Conservation (phyloP, 2,113 vertebrate genomes). For the Gorilla gorilla region DNA sequence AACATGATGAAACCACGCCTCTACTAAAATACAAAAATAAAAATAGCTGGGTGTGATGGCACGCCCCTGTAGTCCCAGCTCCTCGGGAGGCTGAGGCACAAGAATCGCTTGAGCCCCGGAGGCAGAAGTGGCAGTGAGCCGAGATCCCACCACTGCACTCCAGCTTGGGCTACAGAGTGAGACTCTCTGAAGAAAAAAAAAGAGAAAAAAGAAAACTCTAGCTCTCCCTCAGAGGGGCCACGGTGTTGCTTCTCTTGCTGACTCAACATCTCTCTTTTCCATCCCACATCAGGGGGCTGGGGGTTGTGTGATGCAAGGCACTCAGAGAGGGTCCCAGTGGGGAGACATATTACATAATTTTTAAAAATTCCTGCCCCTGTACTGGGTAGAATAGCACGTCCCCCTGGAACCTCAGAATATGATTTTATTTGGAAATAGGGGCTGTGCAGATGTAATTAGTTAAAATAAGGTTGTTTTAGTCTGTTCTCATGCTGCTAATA, state of each 20-base stretch:
- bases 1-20: too few relatives aligned
- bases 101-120: too few relatives aligned
- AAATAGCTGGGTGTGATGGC: too few relatives aligned
- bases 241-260: background rate
- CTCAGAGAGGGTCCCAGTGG: background rate
- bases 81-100: too few relatives aligned
- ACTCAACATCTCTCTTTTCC: background rate
- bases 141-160: too few relatives aligned
- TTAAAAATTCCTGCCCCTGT: background rate
- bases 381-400: background rate
- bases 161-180: too few relatives aligned
- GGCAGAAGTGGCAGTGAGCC: too few relatives aligned
- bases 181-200: too few relatives aligned
- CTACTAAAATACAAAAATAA: too few relatives aligned
- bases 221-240: background rate
- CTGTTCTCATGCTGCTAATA: too few relatives aligned
- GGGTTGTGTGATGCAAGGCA: background rate
- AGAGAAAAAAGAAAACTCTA: background rate
- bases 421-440: background rate
- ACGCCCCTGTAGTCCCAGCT: too few relatives aligned
- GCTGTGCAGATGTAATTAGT: background rate
- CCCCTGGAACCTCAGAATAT: background rate
- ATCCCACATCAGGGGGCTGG: rapidly evolving
- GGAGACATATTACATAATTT: background rate
- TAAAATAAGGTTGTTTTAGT: background rate